These are phyloP conservation scores for Sycophila texana DNA, from an alignment of 2,888 invertebrate genomes.

Conservation along the genomic window DNA sequence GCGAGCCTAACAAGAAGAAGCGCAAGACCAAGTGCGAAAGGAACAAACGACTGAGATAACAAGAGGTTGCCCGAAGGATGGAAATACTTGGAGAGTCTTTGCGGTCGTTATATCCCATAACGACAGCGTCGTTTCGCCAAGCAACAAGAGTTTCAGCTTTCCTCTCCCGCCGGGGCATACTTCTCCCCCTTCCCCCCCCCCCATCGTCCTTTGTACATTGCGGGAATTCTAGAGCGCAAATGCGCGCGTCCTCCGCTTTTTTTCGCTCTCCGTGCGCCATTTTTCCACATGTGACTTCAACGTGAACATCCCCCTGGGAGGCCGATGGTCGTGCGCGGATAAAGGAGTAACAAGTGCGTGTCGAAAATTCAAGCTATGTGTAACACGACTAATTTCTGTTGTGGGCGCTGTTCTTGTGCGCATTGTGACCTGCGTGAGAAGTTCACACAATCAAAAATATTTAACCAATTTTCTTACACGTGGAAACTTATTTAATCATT, in stretches of 20 bases:
- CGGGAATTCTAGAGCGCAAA: not conserved
- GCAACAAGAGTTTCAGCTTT: slow-evolving; percentile 48
- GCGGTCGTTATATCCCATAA: slow-evolving; percentile 69
- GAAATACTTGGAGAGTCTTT: slow-evolving; percentile 63
- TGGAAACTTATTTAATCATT: no score
- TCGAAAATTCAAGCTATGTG: no score
- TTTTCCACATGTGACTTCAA: no score
- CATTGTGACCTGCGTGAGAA: no score
- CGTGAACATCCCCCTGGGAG: no score
- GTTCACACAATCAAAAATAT: no score
- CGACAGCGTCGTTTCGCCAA: slow-evolving; percentile 59
- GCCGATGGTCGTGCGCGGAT: no score
- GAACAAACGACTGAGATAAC: slow-evolving; percentile 67
- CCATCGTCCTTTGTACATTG: not conserved
- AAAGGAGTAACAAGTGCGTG: no score
- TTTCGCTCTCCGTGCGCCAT: not conserved
- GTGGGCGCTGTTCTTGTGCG: no score
- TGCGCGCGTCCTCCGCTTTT: not conserved
- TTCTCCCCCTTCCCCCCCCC: not conserved
- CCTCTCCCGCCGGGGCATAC: not conserved
- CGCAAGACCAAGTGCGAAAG: slow-evolving; percentile 50
- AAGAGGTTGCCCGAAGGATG: slow-evolving; percentile 63
- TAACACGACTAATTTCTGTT: no score
- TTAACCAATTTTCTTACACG: no score
- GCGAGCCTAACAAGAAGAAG: slow-evolving; percentile 38